A percentile compares a stretch with the other conserved stretches of the same genome.
phyloP scores from a whole-genome alignment of 2,113 vertebrate genomes.

The Euleptes europaea region DNA sequence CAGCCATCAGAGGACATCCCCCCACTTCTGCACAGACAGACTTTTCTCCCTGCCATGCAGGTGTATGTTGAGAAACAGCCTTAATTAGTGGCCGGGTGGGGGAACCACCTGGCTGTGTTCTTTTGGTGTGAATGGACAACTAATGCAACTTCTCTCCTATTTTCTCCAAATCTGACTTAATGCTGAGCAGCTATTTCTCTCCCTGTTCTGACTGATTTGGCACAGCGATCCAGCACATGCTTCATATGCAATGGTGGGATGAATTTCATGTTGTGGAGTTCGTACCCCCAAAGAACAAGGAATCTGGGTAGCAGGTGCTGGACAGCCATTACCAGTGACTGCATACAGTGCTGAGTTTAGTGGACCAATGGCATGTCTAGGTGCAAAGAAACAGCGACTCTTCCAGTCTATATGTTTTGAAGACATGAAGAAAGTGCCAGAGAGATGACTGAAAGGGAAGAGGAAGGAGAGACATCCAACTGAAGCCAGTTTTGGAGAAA shows the following conservation, averaged over 20 bases:
- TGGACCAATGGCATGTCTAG: no score
- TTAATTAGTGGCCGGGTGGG: no score
- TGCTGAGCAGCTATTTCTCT: not conserved
- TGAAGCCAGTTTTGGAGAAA: not conserved
- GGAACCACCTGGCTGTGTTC: not conserved
- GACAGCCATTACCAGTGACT: no score
- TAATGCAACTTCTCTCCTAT: not conserved
- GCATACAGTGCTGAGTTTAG: no score
- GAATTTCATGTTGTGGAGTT: no score
- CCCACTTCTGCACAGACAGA: not conserved
- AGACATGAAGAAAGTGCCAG: not conserved
- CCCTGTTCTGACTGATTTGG: not conserved
- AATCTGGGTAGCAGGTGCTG: no score
- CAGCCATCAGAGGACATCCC: not conserved
- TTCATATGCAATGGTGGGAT: no score
- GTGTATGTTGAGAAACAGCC: not conserved
- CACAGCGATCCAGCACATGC: no score
- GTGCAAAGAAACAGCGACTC: not conserved
- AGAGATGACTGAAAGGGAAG: not conserved
- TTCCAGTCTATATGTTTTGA: not conserved
- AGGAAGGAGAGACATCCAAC: not conserved
- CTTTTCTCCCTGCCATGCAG: not conserved
- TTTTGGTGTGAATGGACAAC: not conserved
- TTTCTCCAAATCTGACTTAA: not conserved
- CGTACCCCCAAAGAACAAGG: no score